Conservation (phyloP, 1,140 invertebrate genomes). For the Alviniconcha marisindica region DNA sequence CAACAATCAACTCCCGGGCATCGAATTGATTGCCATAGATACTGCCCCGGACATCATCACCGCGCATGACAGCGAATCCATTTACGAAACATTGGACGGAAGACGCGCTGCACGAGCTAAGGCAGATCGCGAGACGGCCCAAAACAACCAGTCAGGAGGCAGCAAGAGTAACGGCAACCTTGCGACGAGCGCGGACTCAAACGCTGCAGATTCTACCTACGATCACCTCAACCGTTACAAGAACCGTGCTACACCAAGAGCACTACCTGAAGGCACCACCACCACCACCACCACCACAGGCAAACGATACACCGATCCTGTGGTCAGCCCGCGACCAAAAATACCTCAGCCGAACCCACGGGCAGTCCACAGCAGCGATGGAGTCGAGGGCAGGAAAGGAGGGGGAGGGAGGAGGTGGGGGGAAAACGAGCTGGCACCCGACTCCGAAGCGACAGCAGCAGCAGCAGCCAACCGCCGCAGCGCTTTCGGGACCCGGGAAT, state of each 20-base stretch:
- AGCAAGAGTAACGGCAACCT: background rate
- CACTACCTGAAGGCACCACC: background rate
- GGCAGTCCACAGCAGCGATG: background rate
- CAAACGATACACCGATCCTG: background rate
- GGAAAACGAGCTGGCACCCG: no score
- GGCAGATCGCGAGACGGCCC: background rate
- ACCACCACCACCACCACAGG: no score
- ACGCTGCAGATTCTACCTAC: background rate
- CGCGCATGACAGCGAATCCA: constrained; percentile 32
- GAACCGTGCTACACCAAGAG: background rate
- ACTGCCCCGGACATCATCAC: constrained; percentile 35
- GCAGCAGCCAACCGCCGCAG: background rate
- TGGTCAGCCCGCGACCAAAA: background rate
- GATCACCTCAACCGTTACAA: constrained; percentile 23
- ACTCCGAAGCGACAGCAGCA: no score
- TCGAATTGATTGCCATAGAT: background rate
- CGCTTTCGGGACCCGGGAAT: background rate
- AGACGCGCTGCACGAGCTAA: constrained; percentile 5
- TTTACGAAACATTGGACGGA: constrained; percentile 35
- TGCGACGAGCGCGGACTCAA: background rate
- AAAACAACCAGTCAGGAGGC: background rate
- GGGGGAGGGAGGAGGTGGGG: background rate
- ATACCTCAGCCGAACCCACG: background rate
- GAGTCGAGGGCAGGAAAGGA: background rate
- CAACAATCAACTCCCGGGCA: background rate